These are phyloP conservation scores for Emydoidea blandingii DNA, from an alignment of 2,797 vertebrate species.

Conservation along the genomic window DNA sequence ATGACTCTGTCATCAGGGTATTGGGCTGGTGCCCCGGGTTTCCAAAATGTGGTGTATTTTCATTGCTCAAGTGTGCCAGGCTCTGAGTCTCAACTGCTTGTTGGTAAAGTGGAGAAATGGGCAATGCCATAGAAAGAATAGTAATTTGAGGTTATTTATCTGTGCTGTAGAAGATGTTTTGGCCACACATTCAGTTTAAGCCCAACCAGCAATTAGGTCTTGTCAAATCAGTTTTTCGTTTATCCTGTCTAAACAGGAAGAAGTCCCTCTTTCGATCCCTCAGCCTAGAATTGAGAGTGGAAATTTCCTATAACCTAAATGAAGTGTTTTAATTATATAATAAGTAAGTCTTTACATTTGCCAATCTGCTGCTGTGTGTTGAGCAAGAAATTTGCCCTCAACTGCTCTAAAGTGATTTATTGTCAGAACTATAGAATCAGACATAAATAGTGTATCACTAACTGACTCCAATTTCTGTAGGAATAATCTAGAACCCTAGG, in stretches of 20 bases:
- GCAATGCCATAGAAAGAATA: background rate
- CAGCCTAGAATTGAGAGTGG: background rate
- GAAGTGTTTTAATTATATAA: background rate
- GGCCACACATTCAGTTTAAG: background rate
- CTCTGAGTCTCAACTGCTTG: background rate
- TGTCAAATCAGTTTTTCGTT: background rate
- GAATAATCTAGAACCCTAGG: background rate
- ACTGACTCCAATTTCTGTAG: background rate
- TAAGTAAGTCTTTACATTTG: background rate
- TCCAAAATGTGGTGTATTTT: background rate
- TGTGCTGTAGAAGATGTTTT: background rate
- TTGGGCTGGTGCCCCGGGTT: no score
- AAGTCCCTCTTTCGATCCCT: background rate
- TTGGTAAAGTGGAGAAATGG: background rate
- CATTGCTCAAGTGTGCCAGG: background rate
- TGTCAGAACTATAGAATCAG: background rate
- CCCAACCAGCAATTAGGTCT: background rate
- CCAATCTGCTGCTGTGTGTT: background rate
- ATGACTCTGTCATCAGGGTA: no score
- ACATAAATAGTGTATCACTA: background rate
- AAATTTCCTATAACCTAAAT: background rate
- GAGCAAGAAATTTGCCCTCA: background rate
- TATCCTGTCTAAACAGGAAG: background rate
- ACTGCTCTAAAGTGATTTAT: background rate
- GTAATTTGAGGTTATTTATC: background rate